Percentiles rank a stretch among this genome's conserved stretches.
Conservation (phyloP, 2,888 invertebrate species). For the Pemphredon lugubris region DNA sequence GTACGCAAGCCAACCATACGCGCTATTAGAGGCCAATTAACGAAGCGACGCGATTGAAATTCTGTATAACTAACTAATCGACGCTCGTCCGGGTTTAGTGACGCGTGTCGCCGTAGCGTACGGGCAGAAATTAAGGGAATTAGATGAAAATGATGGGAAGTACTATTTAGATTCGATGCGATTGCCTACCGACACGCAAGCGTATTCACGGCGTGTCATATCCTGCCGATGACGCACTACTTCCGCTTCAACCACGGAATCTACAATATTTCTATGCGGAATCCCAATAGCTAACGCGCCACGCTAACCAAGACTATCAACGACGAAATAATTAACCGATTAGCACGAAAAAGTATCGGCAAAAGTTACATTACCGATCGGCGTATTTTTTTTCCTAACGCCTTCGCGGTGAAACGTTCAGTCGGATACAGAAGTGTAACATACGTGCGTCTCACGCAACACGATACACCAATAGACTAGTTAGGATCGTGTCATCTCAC, state of each 20-base stretch:
- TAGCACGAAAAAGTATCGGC: too few relatives aligned
- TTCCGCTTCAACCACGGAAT: slow-evolving; percentile 49
- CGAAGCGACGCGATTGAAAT: slow-evolving; percentile 47
- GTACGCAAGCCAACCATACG: slow-evolving; percentile 17
- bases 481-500: too few relatives aligned
- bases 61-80: slow-evolving; percentile 43
- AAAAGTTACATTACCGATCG: too few relatives aligned
- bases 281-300: neutral
- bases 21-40: slow-evolving; percentile 57
- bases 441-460: too few relatives aligned
- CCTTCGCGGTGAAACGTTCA: too few relatives aligned
- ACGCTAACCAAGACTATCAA: neutral
- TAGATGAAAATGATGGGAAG: slow-evolving; percentile 8
- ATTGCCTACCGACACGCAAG: slow-evolving; percentile 30
- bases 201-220: slow-evolving; percentile 52
- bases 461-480: too few relatives aligned
- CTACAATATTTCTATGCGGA: slow-evolving; percentile 6
- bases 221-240: slow-evolving; percentile 38
- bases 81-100: slow-evolving; percentile 25
- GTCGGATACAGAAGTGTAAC: too few relatives aligned
- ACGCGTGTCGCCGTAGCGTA: slow-evolving; percentile 7
- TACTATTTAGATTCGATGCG: slow-evolving; percentile 25
- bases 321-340: neutral
- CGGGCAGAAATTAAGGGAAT: slow-evolving; percentile 20
- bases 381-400: too few relatives aligned